phyloP scores from a whole-genome alignment of 2,888 invertebrate genomes.

The Meiosimyza platycephala region DNA sequence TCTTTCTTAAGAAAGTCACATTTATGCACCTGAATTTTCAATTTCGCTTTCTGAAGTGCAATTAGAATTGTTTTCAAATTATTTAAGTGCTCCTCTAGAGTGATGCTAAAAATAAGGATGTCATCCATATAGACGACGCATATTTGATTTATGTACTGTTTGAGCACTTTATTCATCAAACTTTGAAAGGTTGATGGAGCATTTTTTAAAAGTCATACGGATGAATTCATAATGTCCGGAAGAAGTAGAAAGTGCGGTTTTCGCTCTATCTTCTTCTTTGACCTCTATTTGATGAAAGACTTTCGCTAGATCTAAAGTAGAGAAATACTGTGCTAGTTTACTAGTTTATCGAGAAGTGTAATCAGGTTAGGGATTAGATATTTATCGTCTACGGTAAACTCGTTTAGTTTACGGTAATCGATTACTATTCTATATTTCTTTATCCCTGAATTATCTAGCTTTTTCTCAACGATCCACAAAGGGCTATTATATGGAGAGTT shows the following conservation, averaged over 20 bases:
- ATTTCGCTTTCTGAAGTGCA: slow-evolving; percentile 24
- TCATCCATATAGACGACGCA: fast-evolving
- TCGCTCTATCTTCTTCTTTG: slow-evolving; percentile 24
- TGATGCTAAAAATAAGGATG: too few species aligned
- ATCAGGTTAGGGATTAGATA: too few species aligned
- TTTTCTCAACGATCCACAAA: slow-evolving; percentile 29
- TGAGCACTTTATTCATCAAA: slow-evolving; percentile 24
- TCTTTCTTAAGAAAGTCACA: slow-evolving; percentile 49
- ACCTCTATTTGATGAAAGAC: slow-evolving; percentile 28
- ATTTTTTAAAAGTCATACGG: slow-evolving; percentile 20
- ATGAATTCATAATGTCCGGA: slow-evolving; percentile 29
- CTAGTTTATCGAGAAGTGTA: too few species aligned
- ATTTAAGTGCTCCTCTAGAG: not conserved
- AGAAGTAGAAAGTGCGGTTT: slow-evolving; percentile 28
- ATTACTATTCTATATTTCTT: slow-evolving; percentile 27
- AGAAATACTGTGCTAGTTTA: too few species aligned
- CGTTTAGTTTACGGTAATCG: too few species aligned
- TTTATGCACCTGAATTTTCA: slow-evolving; percentile 36
- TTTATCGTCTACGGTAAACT: too few species aligned
- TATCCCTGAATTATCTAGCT: slow-evolving; percentile 17
- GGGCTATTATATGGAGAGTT: slow-evolving; percentile 29
- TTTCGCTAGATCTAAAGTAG: slow-evolving; percentile 25
- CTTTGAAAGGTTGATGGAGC: slow-evolving; percentile 32
- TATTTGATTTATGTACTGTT: slow-evolving; percentile 10
- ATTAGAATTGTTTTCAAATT: not conserved